Evolutionary conservation across 2,888 invertebrate genomes (phyloP), one percentile per base, ranked within the genome.

Genomic region (Drosophila setosimentum): DNA sequence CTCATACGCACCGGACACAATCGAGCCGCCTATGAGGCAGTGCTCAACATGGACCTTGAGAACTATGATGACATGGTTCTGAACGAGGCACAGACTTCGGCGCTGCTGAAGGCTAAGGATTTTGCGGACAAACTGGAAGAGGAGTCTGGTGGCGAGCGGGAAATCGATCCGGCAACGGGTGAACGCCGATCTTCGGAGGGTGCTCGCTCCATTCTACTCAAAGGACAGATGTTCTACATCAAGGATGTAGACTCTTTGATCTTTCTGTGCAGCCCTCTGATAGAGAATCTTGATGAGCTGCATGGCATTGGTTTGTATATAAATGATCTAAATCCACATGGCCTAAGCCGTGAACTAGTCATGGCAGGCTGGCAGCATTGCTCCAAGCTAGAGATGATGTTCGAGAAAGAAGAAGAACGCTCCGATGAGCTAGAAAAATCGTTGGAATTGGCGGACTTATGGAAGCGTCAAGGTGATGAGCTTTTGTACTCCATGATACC

Each of bases 401-500:
- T 96, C 79, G 97, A 97, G 87, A 95, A 96, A 68, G 97, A 97
- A 1, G 97, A 97, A 89, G 95, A 95, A 84, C 94, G 97, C 67
- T 96, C 97, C 42, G 94, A 95, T 63, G 96, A 97, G 68, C 93
- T 98, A 70, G 97, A 97, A 89, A 95, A 96, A 80, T 97, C 96
- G 42, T 94, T 97, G 87, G 94, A 95, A 61, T 94, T 97, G 27
- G 93, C 96, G 21, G 97, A 98, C 90, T 95, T 96, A 37, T 98
- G 97, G 97, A 97, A 97, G 92, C 95, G 96, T 68, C 95, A 96
- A 79, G 97, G 97, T 0, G 97, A 98, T 90, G 97, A 97, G 79
- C 94, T 98, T 6, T 94, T 98, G 0, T 98, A 98, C 91, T 97
- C 98, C 1, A 98, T 98, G 98, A 97, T 98, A 89, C 98, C 98